A percentile compares a stretch with the other conserved stretches of the same genome.
These are phyloP conservation scores for Bagarius yarrelli DNA, from an alignment of 2,113 vertebrate genomes.

Conservation along the genomic window DNA sequence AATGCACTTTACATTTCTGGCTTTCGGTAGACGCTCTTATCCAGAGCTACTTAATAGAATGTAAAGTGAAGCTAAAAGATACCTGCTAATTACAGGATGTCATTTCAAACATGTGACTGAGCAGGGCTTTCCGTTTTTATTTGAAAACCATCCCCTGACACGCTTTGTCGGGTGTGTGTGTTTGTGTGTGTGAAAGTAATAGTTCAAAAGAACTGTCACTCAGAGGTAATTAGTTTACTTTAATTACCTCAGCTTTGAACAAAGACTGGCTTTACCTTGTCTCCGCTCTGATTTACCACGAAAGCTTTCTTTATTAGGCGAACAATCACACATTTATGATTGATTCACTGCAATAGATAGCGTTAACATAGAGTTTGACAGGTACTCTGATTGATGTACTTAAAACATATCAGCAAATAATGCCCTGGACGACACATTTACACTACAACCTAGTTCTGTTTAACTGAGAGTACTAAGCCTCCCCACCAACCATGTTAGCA, in stretches of 20 bases:
- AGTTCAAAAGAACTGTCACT: background rate
- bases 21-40: no score
- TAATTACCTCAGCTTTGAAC: background rate
- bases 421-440: no score
- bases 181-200: background rate
- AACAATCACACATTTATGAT: background rate
- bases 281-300: background rate
- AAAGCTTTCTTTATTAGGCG: background rate
- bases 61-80: background rate
- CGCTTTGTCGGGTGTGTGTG: background rate
- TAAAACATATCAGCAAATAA: no score
- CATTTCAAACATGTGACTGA: background rate
- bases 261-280: background rate
- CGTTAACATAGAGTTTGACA: no score
- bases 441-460: no score
- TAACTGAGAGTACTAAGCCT: no score
- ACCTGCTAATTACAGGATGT: background rate
- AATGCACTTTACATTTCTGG: background rate
- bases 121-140: background rate
- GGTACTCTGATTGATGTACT: background rate
- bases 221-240: background rate
- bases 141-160: background rate
- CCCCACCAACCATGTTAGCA: no score
- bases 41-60: background rate
- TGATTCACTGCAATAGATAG: no score